Conservation (phyloP, 2,888 invertebrate species). For the Harmothoe impar region DNA sequence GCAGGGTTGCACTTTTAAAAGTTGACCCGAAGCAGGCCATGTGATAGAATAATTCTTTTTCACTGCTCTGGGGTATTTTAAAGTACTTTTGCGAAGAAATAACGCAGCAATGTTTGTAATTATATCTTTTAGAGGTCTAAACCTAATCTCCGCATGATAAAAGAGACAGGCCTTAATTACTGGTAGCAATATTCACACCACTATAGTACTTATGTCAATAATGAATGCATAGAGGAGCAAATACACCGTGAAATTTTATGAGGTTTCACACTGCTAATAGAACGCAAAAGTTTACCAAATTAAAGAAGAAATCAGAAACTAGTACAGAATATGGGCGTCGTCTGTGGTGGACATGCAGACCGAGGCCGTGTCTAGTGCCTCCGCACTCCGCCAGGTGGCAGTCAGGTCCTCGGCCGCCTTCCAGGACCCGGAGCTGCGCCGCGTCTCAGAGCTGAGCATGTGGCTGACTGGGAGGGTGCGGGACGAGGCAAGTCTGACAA, state of each 20-base stretch:
- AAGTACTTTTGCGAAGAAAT: too few relatives aligned
- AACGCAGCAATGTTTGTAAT: too few relatives aligned
- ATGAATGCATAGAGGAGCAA: too few relatives aligned
- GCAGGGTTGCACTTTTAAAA: too few relatives aligned
- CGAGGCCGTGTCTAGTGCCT: not conserved
- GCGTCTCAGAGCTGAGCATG: not conserved
- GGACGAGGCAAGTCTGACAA: not conserved
- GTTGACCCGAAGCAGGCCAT: too few relatives aligned
- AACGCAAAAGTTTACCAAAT: not conserved
- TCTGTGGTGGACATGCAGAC: not conserved
- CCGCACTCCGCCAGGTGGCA: conserved; percentile 10
- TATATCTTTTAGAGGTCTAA: too few relatives aligned
- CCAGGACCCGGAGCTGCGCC: conserved; percentile 13
- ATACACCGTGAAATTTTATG: not conserved
- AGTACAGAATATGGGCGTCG: conserved; percentile 27
- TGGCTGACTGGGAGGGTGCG: not conserved
- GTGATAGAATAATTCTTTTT: too few relatives aligned
- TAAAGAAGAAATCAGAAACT: not conserved
- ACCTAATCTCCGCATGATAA: too few relatives aligned
- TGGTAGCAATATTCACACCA: too few relatives aligned
- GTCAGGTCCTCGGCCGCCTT: not conserved
- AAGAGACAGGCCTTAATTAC: too few relatives aligned
- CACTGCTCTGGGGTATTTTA: too few relatives aligned
- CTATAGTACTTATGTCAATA: too few relatives aligned
- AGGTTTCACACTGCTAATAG: not conserved